Conservation (phyloP, 1,140 invertebrate species). For the Temnothorax nylanderi region DNA sequence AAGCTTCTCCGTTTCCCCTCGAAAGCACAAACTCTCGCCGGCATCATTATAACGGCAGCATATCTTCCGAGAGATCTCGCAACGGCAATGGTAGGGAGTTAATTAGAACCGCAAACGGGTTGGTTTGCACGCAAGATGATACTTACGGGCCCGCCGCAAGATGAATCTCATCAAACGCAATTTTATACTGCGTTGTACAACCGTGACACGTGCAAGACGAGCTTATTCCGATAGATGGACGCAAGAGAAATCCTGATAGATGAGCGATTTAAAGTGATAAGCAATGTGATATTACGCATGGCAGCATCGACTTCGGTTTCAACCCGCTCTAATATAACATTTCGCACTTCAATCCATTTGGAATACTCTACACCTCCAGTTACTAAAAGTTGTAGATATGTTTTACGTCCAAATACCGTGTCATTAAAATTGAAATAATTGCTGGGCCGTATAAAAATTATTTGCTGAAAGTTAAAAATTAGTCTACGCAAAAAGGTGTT, state of each 20-base stretch:
- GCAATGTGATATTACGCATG: neutral
- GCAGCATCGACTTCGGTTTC: neutral
- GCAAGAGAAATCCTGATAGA: constrained; percentile 6
- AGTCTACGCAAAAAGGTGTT: neutral
- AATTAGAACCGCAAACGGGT: constrained; percentile 67
- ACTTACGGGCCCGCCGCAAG: constrained; percentile 58
- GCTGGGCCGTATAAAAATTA: neutral
- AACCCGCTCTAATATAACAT: neutral
- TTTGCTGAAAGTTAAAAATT: neutral
- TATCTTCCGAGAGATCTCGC: constrained; percentile 79
- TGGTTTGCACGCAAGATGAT: constrained; percentile 54
- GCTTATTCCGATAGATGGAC: neutral
- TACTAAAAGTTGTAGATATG: neutral
- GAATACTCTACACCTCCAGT: neutral
- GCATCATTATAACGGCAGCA: constrained; percentile 84
- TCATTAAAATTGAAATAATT: neutral
- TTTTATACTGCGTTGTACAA: constrained; percentile 45
- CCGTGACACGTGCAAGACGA: constrained; percentile 16
- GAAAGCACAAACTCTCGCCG: constrained; percentile 88
- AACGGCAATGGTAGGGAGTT: constrained; percentile 78
- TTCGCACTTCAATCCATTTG: neutral
- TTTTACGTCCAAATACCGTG: neutral
- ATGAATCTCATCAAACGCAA: constrained; percentile 60
- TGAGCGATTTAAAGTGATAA: constrained; percentile 29
- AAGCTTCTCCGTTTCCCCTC: constrained; percentile 89